Base-by-base conservation (phyloP, 2,797 vertebrate species). In the Sebastes miniatus region DNA sequence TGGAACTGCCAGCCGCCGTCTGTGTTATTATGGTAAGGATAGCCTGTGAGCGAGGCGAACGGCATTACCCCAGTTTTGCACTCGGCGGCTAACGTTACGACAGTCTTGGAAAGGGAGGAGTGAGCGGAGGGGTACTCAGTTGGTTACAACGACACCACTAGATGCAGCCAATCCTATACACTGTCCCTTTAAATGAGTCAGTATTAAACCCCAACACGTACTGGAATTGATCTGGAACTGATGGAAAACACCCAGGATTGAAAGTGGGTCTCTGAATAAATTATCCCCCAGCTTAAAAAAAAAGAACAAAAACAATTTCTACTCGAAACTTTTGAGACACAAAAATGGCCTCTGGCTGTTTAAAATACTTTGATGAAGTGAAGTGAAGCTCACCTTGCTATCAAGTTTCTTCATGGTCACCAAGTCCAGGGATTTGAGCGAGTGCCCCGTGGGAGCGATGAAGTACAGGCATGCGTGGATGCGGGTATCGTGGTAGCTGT, bases 321-420 rank as follows among this genome's bases (percentile, higher is more conserved):
- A 52, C 14, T 0, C 22, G 0, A 56, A 39, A 34, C 5, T 54
- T 54, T 13, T 25, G 4, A 63, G 3, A 56, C 16, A 32, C 20
- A 32, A 54, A 52, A 6, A 65, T 12, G 5, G 5, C 24, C 4
- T 56, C 54, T 39, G n/a, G 31, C 57, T 31, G n/a, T 58, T 39
- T 12, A 34, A 8, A n/a, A 36, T 6, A 63, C 5, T 31, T 64
- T 52, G 16, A 69, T 73, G 8, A 70, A 58, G n/a, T 32, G 9
- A 77, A 61, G 16, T 6, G 6, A 62, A 10, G 72, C 90, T 90
- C 89, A 99, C 99, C 97, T 99, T 99, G 93, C 99, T 99, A 88
- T 99, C 99, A 7, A 99, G 96, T 86, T 99, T 99, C 93, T 99
- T 99, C 99, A 99, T 99, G 1, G 99, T 99, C 59, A 99, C 97